Percentiles rank a stretch among this genome's conserved stretches.
These are phyloP conservation scores for Pteruthius melanotis DNA, from an alignment of 2,113 vertebrate genomes.

Conservation along the genomic window DNA sequence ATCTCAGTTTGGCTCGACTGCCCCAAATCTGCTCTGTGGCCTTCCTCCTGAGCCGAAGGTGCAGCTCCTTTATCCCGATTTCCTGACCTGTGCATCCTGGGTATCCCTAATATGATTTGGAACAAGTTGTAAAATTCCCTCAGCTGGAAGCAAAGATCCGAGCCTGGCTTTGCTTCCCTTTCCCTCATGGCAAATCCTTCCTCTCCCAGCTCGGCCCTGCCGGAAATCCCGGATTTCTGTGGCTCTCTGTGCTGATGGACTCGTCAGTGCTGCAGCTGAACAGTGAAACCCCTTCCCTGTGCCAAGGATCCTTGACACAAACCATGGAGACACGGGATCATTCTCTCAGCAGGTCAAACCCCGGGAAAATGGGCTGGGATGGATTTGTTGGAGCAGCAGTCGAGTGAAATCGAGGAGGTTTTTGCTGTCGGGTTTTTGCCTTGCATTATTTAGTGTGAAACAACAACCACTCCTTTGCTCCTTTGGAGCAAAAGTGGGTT, in stretches of 20 bases:
- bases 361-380: not conserved
- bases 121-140: too few relatives aligned
- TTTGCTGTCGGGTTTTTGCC: not conserved
- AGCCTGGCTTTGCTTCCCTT: not conserved
- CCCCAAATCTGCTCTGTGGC: not conserved
- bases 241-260: not conserved
- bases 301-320: not conserved
- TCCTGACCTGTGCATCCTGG: not conserved
- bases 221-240: not conserved
- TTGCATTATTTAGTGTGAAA: not conserved
- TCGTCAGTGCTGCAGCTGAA: not conserved
- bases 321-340: not conserved
- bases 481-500: not conserved
- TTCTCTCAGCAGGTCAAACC: conserved; percentile 10
- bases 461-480: not conserved
- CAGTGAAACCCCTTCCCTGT: not conserved
- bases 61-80: not conserved
- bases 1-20: not conserved
- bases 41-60: too few relatives aligned
- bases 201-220: not conserved
- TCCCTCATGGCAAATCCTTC: not conserved
- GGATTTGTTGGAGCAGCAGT: not conserved
- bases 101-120: not conserved
- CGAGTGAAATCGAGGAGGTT: not conserved
- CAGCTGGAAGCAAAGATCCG: not conserved